Conservation (phyloP, 2,888 invertebrate genomes). For the Caenorhabditis doughertyi region DNA sequence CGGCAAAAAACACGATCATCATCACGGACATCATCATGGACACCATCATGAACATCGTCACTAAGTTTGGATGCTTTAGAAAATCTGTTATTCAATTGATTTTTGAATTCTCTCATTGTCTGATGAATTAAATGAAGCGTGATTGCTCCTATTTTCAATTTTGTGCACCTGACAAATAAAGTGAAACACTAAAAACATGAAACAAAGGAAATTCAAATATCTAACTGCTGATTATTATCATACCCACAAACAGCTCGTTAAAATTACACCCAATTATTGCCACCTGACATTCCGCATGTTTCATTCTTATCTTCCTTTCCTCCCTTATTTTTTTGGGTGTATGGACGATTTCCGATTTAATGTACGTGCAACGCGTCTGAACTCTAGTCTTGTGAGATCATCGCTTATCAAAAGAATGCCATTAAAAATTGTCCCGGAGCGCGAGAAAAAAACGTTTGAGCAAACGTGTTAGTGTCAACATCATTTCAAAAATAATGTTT, state of each 20-base stretch:
- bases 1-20: conserved; percentile 35
- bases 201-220: conserved; percentile 2
- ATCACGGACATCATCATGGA: conserved; percentile 45
- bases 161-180: background rate
- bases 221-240: background rate
- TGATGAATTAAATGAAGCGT: background rate
- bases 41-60: conserved; percentile 35
- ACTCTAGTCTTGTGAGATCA: conserved; percentile 27
- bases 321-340: background rate
- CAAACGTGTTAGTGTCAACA: conserved; percentile 35
- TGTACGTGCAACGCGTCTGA: conserved; percentile 1
- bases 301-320: background rate
- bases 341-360: background rate
- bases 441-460: conserved; percentile 25
- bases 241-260: background rate
- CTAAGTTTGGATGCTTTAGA: background rate
- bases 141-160: background rate
- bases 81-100: background rate
- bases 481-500: conserved; percentile 18
- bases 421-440: background rate
- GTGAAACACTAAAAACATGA: background rate
- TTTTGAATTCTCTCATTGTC: background rate
- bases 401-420: conserved; percentile 23
- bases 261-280: conserved; percentile 5
- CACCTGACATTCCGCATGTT: conserved; percentile 9